Evolutionary conservation across 2,888 invertebrate genomes (phyloP).

Genomic region (Crossocerus cetratus): DNA sequence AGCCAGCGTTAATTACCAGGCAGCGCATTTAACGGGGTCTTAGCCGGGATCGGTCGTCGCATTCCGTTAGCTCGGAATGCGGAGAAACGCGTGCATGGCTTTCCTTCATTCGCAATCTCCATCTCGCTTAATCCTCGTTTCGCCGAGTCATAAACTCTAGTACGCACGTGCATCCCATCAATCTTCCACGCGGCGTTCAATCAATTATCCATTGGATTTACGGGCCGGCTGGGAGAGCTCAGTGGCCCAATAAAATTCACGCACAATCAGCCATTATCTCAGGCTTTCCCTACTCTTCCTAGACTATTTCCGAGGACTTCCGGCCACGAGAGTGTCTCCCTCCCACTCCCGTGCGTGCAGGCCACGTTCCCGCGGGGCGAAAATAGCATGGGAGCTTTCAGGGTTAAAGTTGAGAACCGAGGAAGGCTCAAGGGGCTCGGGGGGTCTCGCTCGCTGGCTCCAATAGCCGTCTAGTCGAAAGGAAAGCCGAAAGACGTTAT

Average conservation of each 20-base stretch:
- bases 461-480: constrained; percentile 28
- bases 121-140: constrained; percentile 9
- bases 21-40: constrained; percentile 49
- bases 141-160: no score
- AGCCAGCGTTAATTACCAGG: constrained; percentile 45
- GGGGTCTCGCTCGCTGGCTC: not conserved
- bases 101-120: constrained; percentile 15
- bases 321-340: not conserved
- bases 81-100: constrained; percentile 25
- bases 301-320: not conserved
- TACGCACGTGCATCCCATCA: not conserved
- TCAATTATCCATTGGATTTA: no score
- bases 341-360: not conserved
- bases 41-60: constrained; percentile 19
- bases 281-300: not conserved
- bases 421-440: constrained; percentile 16
- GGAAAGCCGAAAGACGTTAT: not conserved
- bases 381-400: constrained; percentile 11
- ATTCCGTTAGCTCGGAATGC: constrained; percentile 47
- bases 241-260: no score
- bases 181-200: not conserved
- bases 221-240: no score
- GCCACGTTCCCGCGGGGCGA: not conserved
- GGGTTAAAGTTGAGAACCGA: constrained; percentile 32
- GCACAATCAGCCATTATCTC: no score